Percentiles rank a stretch among this genome's conserved stretches.
Conservation (phyloP, 2,797 vertebrate genomes). For the Clarias laeviceps region DNA sequence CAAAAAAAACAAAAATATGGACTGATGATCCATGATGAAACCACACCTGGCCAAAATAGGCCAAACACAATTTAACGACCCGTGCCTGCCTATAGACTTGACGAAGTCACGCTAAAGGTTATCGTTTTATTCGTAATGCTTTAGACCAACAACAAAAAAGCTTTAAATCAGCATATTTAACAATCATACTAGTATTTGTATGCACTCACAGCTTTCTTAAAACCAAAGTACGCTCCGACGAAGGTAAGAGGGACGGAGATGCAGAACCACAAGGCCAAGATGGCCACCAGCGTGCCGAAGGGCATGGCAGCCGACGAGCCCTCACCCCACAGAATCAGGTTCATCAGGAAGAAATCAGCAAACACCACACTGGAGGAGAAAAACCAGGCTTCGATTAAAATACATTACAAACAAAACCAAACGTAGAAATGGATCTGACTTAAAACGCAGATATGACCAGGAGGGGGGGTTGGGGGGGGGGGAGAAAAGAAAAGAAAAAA, state of each 20-base stretch:
- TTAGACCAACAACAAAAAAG: neutral
- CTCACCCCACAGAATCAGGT: constrained; percentile 93
- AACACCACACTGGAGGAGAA: constrained; percentile 84
- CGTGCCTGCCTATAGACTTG: neutral
- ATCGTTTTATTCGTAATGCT: neutral
- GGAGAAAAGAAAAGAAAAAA: neutral
- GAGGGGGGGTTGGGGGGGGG: no score
- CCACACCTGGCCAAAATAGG: neutral
- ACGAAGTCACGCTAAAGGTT: neutral
- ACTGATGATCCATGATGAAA: neutral
- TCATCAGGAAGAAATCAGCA: constrained; percentile 95
- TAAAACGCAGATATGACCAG: no score
- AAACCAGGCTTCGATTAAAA: constrained; percentile 38
- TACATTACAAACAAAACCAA: neutral
- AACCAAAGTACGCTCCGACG: constrained; percentile 91
- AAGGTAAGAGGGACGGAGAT: constrained; percentile 92
- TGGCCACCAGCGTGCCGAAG: constrained; percentile 89
- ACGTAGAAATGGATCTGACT: neutral
- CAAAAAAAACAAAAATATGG: neutral
- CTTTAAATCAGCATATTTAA: neutral
- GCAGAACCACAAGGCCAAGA: constrained; percentile 93
- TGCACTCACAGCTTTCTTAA: constrained; percentile 87
- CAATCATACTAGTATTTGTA: no score
- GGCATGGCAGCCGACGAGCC: constrained; percentile 93
- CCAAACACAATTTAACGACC: neutral